Percentiles rank a stretch among this genome's conserved stretches.
Evolutionary conservation across 2,888 invertebrate genomes (phyloP).

Genomic region (Keiferia lycopersicella): DNA sequence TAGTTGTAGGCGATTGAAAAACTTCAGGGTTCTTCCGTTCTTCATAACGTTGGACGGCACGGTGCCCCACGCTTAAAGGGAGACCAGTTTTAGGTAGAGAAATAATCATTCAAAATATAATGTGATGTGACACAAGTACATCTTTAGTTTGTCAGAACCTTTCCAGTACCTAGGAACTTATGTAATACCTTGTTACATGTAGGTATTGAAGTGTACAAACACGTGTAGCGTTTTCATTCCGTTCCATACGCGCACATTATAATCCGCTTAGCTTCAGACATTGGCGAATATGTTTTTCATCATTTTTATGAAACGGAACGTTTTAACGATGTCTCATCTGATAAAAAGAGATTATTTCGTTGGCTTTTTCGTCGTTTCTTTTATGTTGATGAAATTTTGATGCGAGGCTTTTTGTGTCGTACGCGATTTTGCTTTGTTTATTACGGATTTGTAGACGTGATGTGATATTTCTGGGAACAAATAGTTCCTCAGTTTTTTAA

Average conservation of each 20-base stretch:
- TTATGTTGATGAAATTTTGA: conserved; percentile 2
- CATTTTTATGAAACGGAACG: conserved; percentile 7
- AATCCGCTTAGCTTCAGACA: conserved; percentile 5
- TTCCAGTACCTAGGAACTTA: neutral
- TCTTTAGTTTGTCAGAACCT: too few relatives aligned
- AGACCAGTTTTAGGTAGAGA: too few relatives aligned
- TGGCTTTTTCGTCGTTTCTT: neutral
- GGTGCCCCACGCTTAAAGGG: too few relatives aligned
- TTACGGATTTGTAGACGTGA: neutral
- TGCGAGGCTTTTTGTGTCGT: neutral
- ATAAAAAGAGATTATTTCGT: conserved; percentile 8
- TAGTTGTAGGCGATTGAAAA: too few relatives aligned
- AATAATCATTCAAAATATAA: too few relatives aligned
- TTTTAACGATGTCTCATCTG: neutral
- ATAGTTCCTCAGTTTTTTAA: too few relatives aligned
- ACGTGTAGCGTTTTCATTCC: conserved; percentile 4
- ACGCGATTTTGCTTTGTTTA: neutral
- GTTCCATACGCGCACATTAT: neutral
- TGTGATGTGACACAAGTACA: neutral
- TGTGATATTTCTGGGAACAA: too few relatives aligned
- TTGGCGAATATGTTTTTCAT: conserved; percentile 10
- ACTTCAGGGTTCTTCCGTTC: too few relatives aligned
- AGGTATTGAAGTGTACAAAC: neutral
- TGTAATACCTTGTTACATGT: neutral
- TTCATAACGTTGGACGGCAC: too few relatives aligned